These are phyloP conservation scores for Todiramphus saurophagus DNA, from an alignment of 2,113 vertebrate species.

Conservation along the genomic window DNA sequence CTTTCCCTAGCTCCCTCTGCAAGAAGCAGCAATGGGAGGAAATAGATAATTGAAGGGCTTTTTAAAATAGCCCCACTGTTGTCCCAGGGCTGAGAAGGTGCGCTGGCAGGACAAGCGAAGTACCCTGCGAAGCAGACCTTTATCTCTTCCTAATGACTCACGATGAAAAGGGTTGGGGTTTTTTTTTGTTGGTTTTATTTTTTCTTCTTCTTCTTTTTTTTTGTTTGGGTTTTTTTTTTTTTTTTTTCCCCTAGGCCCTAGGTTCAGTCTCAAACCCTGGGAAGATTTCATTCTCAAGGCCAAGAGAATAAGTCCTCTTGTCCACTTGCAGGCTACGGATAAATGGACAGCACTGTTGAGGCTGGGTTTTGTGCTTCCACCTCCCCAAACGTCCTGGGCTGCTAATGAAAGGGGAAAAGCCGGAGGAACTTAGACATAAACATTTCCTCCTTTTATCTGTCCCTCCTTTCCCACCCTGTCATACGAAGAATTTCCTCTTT, in stretches of 20 bases:
- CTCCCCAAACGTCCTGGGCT: neutral
- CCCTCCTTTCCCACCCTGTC: neutral
- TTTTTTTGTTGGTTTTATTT: neutral
- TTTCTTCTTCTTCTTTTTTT: neutral
- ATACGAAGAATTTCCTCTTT: neutral
- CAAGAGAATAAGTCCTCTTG: slow-evolving; percentile 40
- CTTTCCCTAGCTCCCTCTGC: neutral
- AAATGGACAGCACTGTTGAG: slow-evolving; percentile 34
- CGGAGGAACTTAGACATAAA: neutral
- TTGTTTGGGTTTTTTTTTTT: too few relatives aligned
- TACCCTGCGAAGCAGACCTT: slow-evolving; percentile 9
- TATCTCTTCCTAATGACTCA: slow-evolving; percentile 60
- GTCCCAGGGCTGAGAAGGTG: slow-evolving; percentile 13
- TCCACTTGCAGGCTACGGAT: slow-evolving; percentile 12
- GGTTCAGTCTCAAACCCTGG: slow-evolving; percentile 39
- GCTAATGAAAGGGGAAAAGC: slow-evolving; percentile 34
- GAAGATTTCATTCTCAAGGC: slow-evolving; percentile 58
- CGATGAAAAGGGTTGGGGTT: slow-evolving; percentile 1
- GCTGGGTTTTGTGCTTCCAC: neutral
- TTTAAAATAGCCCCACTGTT: slow-evolving; percentile 35
- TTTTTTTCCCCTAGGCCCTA: neutral
- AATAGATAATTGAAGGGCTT: slow-evolving; percentile 36
- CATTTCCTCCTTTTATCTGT: neutral
- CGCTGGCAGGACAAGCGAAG: neutral
- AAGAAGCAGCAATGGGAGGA: slow-evolving; percentile 20